Conservation (phyloP, 2,113 vertebrate genomes). For the Erythrocercus mccallii region DNA sequence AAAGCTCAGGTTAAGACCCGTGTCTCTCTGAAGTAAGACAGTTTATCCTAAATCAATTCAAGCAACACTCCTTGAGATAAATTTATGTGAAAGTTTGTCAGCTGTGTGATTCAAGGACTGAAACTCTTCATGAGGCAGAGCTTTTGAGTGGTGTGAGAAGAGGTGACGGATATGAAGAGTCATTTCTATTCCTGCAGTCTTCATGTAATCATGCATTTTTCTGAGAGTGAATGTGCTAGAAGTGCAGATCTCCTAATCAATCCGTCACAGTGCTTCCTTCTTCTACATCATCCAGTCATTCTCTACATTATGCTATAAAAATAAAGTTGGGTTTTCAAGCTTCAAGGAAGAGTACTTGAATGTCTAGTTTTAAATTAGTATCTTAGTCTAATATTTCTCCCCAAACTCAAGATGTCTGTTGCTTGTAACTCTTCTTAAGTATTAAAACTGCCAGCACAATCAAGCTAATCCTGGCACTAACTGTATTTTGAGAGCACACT, state of each 20-base stretch:
- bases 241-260: slow-evolving; percentile 4
- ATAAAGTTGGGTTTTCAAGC: not conserved
- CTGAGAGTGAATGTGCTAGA: not conserved
- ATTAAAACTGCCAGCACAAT: not conserved
- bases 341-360: not conserved
- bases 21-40: not conserved
- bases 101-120: not conserved
- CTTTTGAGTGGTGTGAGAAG: not conserved
- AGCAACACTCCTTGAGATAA: not conserved
- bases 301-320: not conserved
- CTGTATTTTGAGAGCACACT: not conserved
- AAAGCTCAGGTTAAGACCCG: not conserved
- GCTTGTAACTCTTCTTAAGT: not conserved
- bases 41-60: slow-evolving; percentile 41
- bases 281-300: not conserved
- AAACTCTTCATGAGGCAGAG: not conserved
- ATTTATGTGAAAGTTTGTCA: slow-evolving; percentile 26
- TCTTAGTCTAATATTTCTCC: not conserved
- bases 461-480: not conserved
- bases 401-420: not conserved
- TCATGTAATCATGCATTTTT: not conserved
- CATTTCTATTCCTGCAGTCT: not conserved
- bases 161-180: not conserved
- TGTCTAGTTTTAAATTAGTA: not conserved
- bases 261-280: not conserved